Conservation (phyloP, 1,140 invertebrate species). For the Lamellibrachia luymesi region DNA sequence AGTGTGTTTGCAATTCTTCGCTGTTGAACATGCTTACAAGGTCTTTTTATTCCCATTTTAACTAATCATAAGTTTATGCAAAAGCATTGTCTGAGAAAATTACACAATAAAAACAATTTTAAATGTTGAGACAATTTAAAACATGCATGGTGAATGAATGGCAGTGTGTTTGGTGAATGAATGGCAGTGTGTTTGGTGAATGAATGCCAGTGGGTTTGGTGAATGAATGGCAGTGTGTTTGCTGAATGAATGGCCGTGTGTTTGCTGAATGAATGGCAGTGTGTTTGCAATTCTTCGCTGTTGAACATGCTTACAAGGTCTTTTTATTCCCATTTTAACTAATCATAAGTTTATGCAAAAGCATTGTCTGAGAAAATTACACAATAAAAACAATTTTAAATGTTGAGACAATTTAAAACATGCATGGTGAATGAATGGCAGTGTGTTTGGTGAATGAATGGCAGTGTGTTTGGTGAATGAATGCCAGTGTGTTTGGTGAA, state of each 20-base stretch:
- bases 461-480: no score
- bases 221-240: no score
- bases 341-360: not conserved
- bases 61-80: not conserved
- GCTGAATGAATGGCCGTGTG: no score
- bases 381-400: not conserved
- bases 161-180: no score
- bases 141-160: no score
- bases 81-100: not conserved
- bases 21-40: not conserved
- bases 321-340: not conserved
- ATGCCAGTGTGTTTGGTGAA: no score
- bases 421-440: not conserved
- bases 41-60: not conserved
- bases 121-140: not conserved
- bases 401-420: not conserved
- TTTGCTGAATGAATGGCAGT: no score
- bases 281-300: not conserved
- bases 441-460: no score
- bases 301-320: not conserved
- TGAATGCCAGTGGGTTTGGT: no score
- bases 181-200: no score
- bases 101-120: not conserved
- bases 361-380: not conserved
- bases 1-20: not conserved